Base-by-base conservation (phyloP, 2,113 vertebrate genomes). In the Nicator chloris region DNA sequence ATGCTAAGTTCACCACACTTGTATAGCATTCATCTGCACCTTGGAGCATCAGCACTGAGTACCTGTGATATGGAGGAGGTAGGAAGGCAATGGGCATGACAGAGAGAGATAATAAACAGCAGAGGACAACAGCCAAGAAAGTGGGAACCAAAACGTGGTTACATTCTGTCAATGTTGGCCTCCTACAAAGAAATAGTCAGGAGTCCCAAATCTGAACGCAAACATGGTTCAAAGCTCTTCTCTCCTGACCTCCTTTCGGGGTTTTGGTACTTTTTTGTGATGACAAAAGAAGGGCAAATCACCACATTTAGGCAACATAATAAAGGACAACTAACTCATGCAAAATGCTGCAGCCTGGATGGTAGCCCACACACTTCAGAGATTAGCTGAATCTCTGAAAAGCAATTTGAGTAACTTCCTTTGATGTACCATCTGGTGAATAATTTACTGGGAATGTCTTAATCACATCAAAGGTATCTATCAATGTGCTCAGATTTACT, bases 391-490 rank as follows among this genome's bases (percentile, higher is more conserved):
- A 87, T 71, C 63, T 88, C 88, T 96, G 83, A 90, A 90, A 93
- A 80, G 76, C 81, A 93, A 78, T 77, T 89, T 87, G 66, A 92
- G 70, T 61, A 91, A 86, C 37, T 85, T 79, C 73, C 83, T 96
- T 95, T 96, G 90, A 96, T 92, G 81, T 96, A 63, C 90, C 86
- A 94, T 92, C 95, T 95, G 83, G 86, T 88, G 88, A 95, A 95
- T 90, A 86, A 94, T 95, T 96, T 95, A 94, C 69, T 77, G 66
- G 63, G 80, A 94, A 82, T 26, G 64, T 94, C 88, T 88, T 93
- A 92, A 93, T 96, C 86, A 93, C 92, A 92, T 97, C 96, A 95
- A 96, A 96, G 88, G 60, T 80, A 93, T 59, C 91, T 72, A 87
- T 90, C 91, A 82, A 60, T 51, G 76, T 44, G 42, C 8, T 8